phyloP scores from a whole-genome alignment of 2,113 vertebrate species.

The Dasyurus viverrinus region DNA sequence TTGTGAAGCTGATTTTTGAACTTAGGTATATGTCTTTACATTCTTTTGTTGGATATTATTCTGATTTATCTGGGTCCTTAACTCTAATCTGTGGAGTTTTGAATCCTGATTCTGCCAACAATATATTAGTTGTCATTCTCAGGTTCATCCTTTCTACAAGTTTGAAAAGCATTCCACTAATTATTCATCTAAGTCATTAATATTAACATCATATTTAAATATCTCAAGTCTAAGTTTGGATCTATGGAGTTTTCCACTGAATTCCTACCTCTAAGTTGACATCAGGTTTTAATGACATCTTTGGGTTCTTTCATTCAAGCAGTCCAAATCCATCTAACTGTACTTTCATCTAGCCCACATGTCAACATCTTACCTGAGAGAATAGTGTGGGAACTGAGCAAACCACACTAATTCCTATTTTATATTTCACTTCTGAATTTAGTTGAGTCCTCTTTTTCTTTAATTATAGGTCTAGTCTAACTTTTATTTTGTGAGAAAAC shows the following conservation, averaged over 20 bases:
- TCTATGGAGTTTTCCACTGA: background rate
- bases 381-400: background rate
- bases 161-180: background rate
- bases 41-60: background rate
- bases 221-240: background rate
- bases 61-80: background rate
- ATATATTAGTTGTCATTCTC: background rate
- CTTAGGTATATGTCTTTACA: background rate
- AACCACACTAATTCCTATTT: too few species aligned
- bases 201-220: background rate
- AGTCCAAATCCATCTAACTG: background rate
- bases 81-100: background rate
- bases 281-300: background rate
- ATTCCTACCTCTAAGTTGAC: background rate
- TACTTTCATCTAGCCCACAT: background rate
- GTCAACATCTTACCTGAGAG: background rate
- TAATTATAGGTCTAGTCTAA: too few species aligned
- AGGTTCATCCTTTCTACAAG: background rate
- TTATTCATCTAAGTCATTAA: background rate
- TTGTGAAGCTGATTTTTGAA: background rate
- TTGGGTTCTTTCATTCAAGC: background rate
- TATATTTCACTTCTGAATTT: too few species aligned
- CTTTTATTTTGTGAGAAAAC: too few species aligned
- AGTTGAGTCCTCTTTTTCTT: too few species aligned
- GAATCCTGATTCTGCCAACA: background rate